Evolutionary conservation across 2,797 vertebrate genomes (phyloP).

Genomic region (Amblyraja radiata): DNA sequence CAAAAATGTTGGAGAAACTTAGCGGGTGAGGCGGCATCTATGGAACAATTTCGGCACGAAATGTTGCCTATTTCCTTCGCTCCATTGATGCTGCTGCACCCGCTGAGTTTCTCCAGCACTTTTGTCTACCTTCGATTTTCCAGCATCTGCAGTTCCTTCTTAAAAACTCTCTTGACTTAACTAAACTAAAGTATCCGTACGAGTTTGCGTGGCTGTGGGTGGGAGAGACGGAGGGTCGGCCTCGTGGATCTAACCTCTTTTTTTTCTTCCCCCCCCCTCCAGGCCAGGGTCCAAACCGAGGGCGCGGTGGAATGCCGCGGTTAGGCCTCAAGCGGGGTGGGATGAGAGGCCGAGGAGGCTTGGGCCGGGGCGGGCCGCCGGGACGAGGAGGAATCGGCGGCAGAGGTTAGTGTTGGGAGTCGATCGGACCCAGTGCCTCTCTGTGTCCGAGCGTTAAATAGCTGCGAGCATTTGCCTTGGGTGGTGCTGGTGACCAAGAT

Average conservation of each 20-base stretch:
- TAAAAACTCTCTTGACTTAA: no score
- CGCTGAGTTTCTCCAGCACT: no score
- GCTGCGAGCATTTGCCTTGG: background rate
- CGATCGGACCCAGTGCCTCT: no score
- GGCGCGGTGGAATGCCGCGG: slow-evolving; percentile 68
- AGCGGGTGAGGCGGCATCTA: no score
- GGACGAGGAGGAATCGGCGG: slow-evolving; percentile 63
- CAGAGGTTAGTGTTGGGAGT: slow-evolving; percentile 68
- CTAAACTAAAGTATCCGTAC: no score
- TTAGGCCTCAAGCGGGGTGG: slow-evolving; percentile 76
- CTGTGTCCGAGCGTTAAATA: background rate
- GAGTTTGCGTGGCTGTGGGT: background rate
- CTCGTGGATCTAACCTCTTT: background rate
- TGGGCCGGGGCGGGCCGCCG: slow-evolving; percentile 67
- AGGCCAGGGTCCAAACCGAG: slow-evolving; percentile 71
- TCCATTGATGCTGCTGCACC: no score
- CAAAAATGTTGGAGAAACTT: no score
- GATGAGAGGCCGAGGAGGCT: slow-evolving; percentile 66
- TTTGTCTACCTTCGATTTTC: no score
- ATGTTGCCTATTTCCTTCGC: no score
- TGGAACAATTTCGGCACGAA: no score
- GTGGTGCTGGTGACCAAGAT: background rate
- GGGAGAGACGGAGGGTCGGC: background rate
- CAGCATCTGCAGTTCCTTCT: no score
- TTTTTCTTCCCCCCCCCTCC: background rate